Evolutionary conservation across 2,797 vertebrate genomes (phyloP).

Genomic region (Numenius phaeopus): DNA sequence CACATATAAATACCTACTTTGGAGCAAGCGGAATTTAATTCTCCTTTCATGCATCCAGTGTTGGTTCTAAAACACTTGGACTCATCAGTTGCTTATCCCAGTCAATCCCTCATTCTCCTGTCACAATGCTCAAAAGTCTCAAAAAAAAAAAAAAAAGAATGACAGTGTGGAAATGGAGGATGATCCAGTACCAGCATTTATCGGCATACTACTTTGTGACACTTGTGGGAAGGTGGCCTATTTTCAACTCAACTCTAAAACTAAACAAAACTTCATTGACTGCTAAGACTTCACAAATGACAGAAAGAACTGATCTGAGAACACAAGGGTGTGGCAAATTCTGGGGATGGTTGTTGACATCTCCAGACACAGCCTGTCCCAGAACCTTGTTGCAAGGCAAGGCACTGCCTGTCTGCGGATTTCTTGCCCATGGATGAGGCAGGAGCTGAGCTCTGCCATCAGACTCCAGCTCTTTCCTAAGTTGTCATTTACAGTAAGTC

Average conservation of each 20-base stretch:
- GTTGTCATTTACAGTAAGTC: background rate
- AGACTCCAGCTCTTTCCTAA: background rate
- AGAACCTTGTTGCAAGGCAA: background rate
- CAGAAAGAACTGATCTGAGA: background rate
- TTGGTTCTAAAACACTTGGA: background rate
- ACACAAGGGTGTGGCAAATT: background rate
- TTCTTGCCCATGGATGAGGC: background rate
- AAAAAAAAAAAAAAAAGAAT: background rate
- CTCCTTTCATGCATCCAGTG: background rate
- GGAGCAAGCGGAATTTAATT: background rate
- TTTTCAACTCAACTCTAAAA: background rate
- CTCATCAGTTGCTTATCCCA: background rate
- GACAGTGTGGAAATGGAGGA: background rate
- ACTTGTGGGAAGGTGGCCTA: background rate
- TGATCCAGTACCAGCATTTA: background rate
- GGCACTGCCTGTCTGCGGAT: no score
- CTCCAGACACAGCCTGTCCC: background rate
- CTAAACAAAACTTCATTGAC: background rate
- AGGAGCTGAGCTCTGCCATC: background rate
- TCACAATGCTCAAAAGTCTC: background rate
- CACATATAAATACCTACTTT: background rate
- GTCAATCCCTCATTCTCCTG: background rate
- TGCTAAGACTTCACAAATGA: background rate
- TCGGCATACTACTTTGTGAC: background rate
- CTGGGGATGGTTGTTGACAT: background rate